Conservation (phyloP, 2,888 invertebrate genomes). For the Encarsia formosa region DNA sequence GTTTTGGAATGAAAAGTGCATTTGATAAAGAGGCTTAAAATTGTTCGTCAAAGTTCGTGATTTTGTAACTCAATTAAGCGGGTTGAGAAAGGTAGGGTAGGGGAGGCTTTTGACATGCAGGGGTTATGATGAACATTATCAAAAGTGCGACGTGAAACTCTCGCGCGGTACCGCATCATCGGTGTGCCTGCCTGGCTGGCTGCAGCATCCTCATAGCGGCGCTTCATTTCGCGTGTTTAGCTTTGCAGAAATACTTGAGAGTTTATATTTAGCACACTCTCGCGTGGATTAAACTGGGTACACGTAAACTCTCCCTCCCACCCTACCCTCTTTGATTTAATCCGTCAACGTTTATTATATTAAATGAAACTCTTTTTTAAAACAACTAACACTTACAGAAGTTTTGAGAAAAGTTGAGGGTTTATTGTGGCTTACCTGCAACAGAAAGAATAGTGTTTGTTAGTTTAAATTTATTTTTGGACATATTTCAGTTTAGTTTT, state of each 20-base stretch:
- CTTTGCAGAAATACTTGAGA: constrained; percentile 11
- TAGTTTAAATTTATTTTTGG: too few relatives aligned
- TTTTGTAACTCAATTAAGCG: constrained; percentile 5
- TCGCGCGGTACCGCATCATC: too few relatives aligned
- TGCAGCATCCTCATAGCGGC: not conserved
- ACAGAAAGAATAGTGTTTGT: too few relatives aligned
- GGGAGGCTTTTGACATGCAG: constrained; percentile 5
- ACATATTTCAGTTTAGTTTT: too few relatives aligned
- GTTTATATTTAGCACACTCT: constrained; percentile 10
- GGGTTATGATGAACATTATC: constrained; percentile 9
- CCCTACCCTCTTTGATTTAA: not conserved
- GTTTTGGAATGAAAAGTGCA: too few relatives aligned
- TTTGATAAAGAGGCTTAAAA: constrained; percentile 8
- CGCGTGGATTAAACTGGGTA: not conserved
- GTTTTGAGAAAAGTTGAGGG: too few relatives aligned
- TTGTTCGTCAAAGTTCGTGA: constrained; percentile 9
- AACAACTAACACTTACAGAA: too few relatives aligned
- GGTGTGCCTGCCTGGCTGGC: too few relatives aligned
- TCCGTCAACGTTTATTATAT: too few relatives aligned
- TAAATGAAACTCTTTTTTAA: too few relatives aligned
- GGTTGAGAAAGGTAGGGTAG: too few relatives aligned
- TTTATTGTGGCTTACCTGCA: too few relatives aligned
- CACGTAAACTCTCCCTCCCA: not conserved
- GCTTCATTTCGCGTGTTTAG: not conserved
- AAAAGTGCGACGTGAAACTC: not conserved